phyloP scores from a whole-genome alignment of 2,888 invertebrate genomes.

The Papilio protenor region DNA sequence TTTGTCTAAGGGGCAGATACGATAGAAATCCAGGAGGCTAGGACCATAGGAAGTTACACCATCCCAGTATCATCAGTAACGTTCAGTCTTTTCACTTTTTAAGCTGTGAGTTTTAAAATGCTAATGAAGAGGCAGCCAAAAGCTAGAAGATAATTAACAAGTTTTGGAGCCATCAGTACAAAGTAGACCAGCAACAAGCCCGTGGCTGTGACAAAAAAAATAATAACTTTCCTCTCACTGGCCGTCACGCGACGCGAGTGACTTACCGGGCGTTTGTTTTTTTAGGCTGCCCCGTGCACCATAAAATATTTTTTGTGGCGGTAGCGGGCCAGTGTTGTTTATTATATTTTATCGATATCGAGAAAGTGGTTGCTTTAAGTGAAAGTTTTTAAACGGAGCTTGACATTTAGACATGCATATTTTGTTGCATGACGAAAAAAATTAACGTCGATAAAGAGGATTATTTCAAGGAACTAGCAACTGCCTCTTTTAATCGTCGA shows the following conservation, averaged over 20 bases:
- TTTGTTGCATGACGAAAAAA: too few relatives aligned
- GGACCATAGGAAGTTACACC: neutral
- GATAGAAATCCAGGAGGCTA: neutral
- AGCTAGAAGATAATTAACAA: conserved; percentile 37
- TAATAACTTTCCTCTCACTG: conserved; percentile 71
- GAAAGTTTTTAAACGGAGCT: neutral
- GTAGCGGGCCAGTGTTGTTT: conserved; percentile 67
- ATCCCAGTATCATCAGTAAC: neutral
- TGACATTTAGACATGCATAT: too few relatives aligned
- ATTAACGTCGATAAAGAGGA: too few relatives aligned
- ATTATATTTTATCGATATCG: conserved; percentile 53
- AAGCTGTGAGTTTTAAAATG: neutral
- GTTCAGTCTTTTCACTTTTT: neutral
- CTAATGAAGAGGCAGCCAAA: neutral
- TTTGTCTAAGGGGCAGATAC: neutral
- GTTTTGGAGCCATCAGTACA: conserved; percentile 48
- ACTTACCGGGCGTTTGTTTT: conserved; percentile 82
- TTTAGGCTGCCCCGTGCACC: conserved; percentile 81
- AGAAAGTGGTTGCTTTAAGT: conserved; percentile 20
- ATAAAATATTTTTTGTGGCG: conserved; percentile 84
- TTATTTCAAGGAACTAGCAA: too few relatives aligned
- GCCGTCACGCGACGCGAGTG: conserved; percentile 74
- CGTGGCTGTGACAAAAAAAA: conserved; percentile 78
- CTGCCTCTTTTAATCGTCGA: too few relatives aligned
- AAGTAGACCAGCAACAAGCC: conserved; percentile 65